Conservation (phyloP, 1,140 invertebrate genomes). For the Drosophila miranda region DNA sequence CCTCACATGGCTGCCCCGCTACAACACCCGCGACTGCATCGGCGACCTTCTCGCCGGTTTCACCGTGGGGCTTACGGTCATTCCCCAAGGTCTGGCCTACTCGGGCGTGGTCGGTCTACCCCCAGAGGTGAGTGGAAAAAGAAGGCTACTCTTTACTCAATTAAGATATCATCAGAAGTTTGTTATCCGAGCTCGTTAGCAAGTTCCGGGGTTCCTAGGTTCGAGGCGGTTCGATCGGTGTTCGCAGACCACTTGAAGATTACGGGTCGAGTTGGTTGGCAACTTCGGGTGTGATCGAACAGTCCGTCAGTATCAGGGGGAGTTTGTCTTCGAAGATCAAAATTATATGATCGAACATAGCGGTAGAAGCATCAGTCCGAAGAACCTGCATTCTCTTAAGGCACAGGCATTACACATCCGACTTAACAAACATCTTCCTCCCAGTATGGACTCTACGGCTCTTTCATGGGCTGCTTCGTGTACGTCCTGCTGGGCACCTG, state of each 20-base stretch:
- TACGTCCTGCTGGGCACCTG: conserved; percentile 96
- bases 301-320: neutral
- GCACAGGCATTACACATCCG: no score
- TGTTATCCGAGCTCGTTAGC: conserved; percentile 23
- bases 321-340: neutral
- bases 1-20: conserved; percentile 89
- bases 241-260: conserved; percentile 8
- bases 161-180: neutral
- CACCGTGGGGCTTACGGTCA: conserved; percentile 93
- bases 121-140: conserved; percentile 82
- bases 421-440: neutral
- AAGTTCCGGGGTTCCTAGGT: conserved; percentile 2
- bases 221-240: neutral
- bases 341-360: neutral
- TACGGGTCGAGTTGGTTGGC: neutral
- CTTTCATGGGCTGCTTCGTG: conserved; percentile 94
- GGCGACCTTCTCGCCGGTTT: conserved; percentile 92
- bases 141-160: neutral
- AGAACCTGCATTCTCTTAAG: no score
- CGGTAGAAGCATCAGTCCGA: no score
- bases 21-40: conserved; percentile 85
- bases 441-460: conserved; percentile 93
- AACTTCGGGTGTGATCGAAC: no score
- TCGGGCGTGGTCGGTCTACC: conserved; percentile 92
- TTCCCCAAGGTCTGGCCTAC: conserved; percentile 92